Evolutionary conservation across 2,888 invertebrate species (phyloP).

Genomic region (Drosophila mimetica): DNA sequence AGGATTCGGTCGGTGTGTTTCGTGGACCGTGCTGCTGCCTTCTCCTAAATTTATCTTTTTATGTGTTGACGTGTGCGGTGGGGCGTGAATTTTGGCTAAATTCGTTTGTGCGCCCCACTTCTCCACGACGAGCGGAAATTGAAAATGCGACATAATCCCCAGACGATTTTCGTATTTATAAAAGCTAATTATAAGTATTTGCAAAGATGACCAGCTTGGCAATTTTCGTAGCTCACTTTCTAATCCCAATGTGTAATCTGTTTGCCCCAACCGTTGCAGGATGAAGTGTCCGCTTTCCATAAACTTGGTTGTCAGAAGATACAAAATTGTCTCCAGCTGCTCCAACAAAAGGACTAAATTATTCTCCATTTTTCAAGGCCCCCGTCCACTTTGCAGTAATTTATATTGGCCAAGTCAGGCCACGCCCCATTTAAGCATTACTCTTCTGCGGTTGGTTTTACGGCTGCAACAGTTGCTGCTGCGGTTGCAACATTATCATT

Average conservation of each 20-base stretch:
- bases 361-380: slow-evolving; percentile 52
- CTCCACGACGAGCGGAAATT: not conserved
- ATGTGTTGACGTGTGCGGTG: slow-evolving; percentile 44
- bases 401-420: slow-evolving; percentile 26
- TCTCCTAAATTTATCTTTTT: slow-evolving; percentile 41
- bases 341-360: slow-evolving; percentile 25
- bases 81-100: slow-evolving; percentile 52
- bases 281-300: slow-evolving; percentile 23
- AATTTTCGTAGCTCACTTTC: not conserved
- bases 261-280: slow-evolving; percentile 22
- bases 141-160: slow-evolving; percentile 21
- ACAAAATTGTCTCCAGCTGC: slow-evolving; percentile 8
- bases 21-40: slow-evolving; percentile 15
- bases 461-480: slow-evolving; percentile 62
- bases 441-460: slow-evolving; percentile 6
- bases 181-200: slow-evolving; percentile 11
- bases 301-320: slow-evolving; percentile 4
- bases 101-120: slow-evolving; percentile 8
- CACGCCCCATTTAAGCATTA: slow-evolving; percentile 50
- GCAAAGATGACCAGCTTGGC: not conserved
- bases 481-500: slow-evolving; percentile 26
- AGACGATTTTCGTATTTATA: slow-evolving; percentile 11
- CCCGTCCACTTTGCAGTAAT: slow-evolving; percentile 34
- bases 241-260: not conserved
- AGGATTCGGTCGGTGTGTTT: slow-evolving; percentile 14